Evolutionary conservation across 2,113 vertebrate species (phyloP), one percentile per base, ranked within the genome.

Genomic region (Toxotes jaculatrix): DNA sequence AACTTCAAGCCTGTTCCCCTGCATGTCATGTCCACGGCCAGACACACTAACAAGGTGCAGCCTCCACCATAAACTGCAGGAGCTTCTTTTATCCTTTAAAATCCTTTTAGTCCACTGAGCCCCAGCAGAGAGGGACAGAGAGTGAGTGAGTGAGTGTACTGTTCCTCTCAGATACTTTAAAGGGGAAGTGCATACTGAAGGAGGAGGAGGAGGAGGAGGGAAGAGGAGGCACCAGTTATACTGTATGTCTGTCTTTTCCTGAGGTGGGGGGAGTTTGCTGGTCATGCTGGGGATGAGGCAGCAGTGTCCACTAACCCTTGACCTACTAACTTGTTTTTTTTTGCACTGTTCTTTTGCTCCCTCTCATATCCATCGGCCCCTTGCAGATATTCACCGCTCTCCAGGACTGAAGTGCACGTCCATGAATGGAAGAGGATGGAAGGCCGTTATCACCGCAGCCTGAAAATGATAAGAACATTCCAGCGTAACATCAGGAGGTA

Each of bases 101-200:
- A 74, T 61, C 53, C 42, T 59, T 0, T 55, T 5, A 32, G 45
- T 23, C n/a, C 55, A 55, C 23, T 40, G 27, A 4, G 17, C 31
- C 17, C 21, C 79, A 0, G 47, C 79, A 71, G 19, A 61, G 49
- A 56, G 55, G 67, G 34, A 32, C 40, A 12, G 36, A 6, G 51
- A 1, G 7, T 72, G 76, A 51, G 53, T 32, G 68, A 77, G 47
- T 31, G 55, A 16, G 43, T 2, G 27, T 27, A 27, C 59, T 73
- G 59, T 56, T 81, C 74, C 78, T 84, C 84, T 72, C 53, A 10
- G 62, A 67, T 16, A 21, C 77, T 82, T 79, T 84, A 85, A 87
- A 91, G 89, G 75, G 91, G 92, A 91, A 91, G 89, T 88, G 55
- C 45, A 21, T 27, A 31, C 45, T 71, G 71, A 14, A 62, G 57